phyloP scores from a whole-genome alignment of 2,888 invertebrate species.

The Catocala sponsa region DNA sequence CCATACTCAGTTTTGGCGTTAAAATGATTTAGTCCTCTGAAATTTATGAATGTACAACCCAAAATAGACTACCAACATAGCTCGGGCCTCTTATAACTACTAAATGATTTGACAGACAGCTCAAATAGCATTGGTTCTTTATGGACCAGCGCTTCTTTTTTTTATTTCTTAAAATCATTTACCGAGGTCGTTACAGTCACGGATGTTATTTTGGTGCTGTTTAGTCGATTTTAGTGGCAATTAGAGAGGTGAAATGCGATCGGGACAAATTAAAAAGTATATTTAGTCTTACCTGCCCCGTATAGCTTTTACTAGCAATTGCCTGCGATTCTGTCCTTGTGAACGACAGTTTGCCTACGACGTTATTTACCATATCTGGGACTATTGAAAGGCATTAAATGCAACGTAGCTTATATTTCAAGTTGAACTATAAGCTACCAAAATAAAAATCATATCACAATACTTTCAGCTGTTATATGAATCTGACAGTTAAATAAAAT shows the following conservation, averaged over 20 bases:
- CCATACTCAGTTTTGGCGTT: slow-evolving; percentile 77
- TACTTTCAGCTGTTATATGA: no score
- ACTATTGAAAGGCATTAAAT: no score
- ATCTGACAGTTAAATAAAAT: no score
- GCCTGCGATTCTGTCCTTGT: no score
- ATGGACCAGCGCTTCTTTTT: slow-evolving; percentile 49
- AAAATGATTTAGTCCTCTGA: slow-evolving; percentile 80
- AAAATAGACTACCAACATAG: slow-evolving; percentile 66
- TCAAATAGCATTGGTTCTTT: slow-evolving; percentile 19
- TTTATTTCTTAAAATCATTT: slow-evolving; percentile 61
- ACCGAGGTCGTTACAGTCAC: slow-evolving; percentile 62
- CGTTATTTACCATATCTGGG: no score
- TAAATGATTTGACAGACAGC: slow-evolving; percentile 5
- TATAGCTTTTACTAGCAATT: no score
- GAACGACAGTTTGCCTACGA: no score
- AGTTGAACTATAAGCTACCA: no score
- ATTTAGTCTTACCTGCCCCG: neutral
- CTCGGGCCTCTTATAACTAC: slow-evolving; percentile 29
- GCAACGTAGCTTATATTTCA: no score
- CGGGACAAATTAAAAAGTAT: slow-evolving; percentile 49
- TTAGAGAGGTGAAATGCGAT: slow-evolving; percentile 64
- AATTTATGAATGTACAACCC: slow-evolving; percentile 71
- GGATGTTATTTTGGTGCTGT: slow-evolving; percentile 62
- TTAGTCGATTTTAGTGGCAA: slow-evolving; percentile 69
- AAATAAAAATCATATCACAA: no score